Evolutionary conservation across 1,140 invertebrate genomes (phyloP).

Genomic region (Zeugodacus cucurbitae): DNA sequence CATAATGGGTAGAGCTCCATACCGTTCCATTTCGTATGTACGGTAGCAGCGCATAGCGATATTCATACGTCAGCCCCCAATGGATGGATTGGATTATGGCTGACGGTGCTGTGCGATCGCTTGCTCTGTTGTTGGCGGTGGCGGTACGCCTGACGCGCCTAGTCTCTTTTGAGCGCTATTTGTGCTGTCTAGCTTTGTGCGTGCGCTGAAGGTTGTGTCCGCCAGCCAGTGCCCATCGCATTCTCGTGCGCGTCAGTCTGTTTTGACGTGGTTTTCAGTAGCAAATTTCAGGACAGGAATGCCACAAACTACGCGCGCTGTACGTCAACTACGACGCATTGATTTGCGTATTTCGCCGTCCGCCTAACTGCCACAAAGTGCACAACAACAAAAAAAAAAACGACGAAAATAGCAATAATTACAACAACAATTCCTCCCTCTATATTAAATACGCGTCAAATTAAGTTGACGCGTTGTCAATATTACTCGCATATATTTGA

Average conservation of each 20-base stretch:
- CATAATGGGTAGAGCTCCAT: not conserved
- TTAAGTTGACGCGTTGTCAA: conserved; percentile 36
- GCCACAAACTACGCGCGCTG: not conserved
- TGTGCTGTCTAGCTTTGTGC: not conserved
- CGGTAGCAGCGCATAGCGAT: not conserved
- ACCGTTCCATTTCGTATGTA: too few species aligned
- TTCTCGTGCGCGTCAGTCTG: conserved; percentile 20
- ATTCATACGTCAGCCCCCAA: conserved; percentile 12
- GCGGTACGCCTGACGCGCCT: not conserved
- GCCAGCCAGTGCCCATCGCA: conserved; percentile 1
- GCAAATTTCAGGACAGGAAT: not conserved
- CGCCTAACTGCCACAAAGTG: not conserved
- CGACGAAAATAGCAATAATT: too few species aligned
- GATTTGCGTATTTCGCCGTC: conserved; percentile 34
- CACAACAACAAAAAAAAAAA: too few species aligned
- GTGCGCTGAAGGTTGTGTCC: not conserved
- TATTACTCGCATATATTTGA: not conserved
- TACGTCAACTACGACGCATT: not conserved
- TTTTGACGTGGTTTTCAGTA: not conserved
- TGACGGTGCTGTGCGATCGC: not conserved
- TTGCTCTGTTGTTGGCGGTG: not conserved
- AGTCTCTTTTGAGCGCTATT: not conserved
- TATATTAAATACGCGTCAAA: conserved; percentile 28
- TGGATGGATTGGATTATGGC: not conserved
- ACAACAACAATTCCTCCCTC: not conserved